These are phyloP conservation scores for Eupithecia dodoneata DNA, from an alignment of 2,888 invertebrate genomes.

Conservation along the genomic window DNA sequence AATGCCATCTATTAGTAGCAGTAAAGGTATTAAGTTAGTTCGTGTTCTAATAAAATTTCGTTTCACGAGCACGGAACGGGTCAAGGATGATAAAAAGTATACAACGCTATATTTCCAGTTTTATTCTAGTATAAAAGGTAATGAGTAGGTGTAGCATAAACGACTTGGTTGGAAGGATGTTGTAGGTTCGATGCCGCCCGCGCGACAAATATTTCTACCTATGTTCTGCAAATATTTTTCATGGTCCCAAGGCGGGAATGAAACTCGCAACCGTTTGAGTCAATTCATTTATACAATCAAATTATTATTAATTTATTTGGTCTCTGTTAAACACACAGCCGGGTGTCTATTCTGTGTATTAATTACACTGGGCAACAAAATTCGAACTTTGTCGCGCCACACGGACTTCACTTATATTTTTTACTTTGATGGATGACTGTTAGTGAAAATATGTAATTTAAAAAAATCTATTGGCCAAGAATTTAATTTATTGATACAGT, in stretches of 20 bases:
- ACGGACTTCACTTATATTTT: no score
- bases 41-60: not conserved
- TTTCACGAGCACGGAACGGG: conserved; percentile 2
- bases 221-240: not conserved
- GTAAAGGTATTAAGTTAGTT: not conserved
- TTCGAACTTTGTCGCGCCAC: no score
- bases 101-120: not conserved
- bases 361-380: no score
- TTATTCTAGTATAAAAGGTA: not conserved
- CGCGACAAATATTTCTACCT: not conserved
- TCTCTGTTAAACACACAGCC: not conserved
- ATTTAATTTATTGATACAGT: no score
- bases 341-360: not conserved
- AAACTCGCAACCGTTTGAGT: not conserved
- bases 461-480: no score
- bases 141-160: not conserved
- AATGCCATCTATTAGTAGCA: not conserved
- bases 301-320: not conserved
- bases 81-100: not conserved
- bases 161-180: not conserved
- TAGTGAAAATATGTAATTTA: no score
- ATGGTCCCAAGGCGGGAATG: not conserved
- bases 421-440: no score
- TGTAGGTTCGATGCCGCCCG: not conserved
- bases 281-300: no score